These are phyloP conservation scores for Enteromius mattozi DNA, from an alignment of 2,797 vertebrate species.

Conservation along the genomic window DNA sequence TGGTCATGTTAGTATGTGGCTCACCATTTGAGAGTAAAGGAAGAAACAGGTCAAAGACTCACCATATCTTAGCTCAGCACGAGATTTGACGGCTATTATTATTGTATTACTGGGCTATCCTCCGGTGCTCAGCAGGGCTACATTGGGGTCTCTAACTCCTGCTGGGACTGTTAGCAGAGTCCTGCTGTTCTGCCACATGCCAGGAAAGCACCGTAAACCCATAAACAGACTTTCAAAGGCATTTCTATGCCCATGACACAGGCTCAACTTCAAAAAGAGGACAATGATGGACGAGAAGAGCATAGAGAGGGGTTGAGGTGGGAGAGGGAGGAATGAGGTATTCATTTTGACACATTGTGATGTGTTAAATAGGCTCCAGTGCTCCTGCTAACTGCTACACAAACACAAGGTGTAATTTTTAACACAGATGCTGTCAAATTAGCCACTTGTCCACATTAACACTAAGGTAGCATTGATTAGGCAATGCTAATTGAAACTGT, in stretches of 20 bases:
- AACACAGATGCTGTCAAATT: slow-evolving; percentile 74
- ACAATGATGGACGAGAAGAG: slow-evolving; percentile 52
- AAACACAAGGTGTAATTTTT: slow-evolving; percentile 75
- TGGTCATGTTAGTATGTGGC: not conserved
- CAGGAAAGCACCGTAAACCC: slow-evolving; percentile 79
- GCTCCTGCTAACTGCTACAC: slow-evolving; percentile 73
- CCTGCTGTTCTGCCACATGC: slow-evolving; percentile 75
- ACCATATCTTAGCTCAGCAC: slow-evolving; percentile 22
- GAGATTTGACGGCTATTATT: slow-evolving; percentile 20
- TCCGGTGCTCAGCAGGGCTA: slow-evolving; percentile 44
- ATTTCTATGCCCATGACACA: slow-evolving; percentile 73
- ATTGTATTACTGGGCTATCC: slow-evolving; percentile 36
- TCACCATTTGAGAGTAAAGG: not conserved
- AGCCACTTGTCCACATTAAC: slow-evolving; percentile 73
- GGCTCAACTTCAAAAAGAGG: slow-evolving; percentile 51
- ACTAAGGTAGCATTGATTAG: slow-evolving; percentile 65
- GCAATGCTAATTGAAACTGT: slow-evolving; percentile 53
- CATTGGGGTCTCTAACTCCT: slow-evolving; percentile 52
- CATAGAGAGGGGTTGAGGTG: not conserved
- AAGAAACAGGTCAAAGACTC: not conserved
- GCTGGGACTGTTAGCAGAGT: slow-evolving; percentile 82
- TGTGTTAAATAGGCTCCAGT: slow-evolving; percentile 68
- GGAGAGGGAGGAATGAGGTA: slow-evolving; percentile 50
- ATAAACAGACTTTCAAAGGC: slow-evolving; percentile 85
- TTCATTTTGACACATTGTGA: slow-evolving; percentile 71